Percentiles rank a stretch among this genome's conserved stretches.
These are phyloP conservation scores for Polydrusus pterygomalis DNA, from an alignment of 2,888 invertebrate genomes.

Conservation along the genomic window DNA sequence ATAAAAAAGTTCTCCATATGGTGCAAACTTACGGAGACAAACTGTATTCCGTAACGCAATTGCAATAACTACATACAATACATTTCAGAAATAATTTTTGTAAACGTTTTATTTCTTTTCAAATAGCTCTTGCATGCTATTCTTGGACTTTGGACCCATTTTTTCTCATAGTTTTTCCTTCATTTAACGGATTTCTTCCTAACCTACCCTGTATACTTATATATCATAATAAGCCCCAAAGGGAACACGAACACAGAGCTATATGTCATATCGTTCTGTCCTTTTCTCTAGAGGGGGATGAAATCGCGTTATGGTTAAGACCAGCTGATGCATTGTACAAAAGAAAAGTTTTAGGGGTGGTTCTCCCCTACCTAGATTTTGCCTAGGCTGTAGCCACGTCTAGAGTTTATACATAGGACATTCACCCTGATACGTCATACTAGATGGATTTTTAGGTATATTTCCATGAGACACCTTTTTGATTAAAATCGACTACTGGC, in stretches of 20 bases:
- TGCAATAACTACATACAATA: too few relatives aligned
- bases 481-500: constrained; percentile 34
- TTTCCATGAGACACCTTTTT: constrained; percentile 34
- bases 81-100: too few relatives aligned
- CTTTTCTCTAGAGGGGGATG: constrained; percentile 39
- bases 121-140: too few relatives aligned
- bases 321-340: constrained; percentile 63
- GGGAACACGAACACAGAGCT: too few relatives aligned
- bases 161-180: too few relatives aligned
- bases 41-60: too few relatives aligned
- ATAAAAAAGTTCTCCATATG: too few relatives aligned
- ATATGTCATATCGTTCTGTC: constrained; percentile 4
- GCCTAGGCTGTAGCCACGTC: constrained; percentile 60
- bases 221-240: background rate
- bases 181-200: background rate
- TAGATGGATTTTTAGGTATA: constrained; percentile 31
- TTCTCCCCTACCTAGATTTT: constrained; percentile 58
- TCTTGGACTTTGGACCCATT: background rate
- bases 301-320: constrained; percentile 49
- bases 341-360: constrained; percentile 57
- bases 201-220: constrained; percentile 5
- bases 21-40: too few relatives aligned
- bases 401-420: constrained; percentile 58
- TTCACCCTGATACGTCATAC: constrained; percentile 58
- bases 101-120: too few relatives aligned